Base-by-base conservation (phyloP, 2,888 invertebrate genomes). In the Erebia palarica region DNA sequence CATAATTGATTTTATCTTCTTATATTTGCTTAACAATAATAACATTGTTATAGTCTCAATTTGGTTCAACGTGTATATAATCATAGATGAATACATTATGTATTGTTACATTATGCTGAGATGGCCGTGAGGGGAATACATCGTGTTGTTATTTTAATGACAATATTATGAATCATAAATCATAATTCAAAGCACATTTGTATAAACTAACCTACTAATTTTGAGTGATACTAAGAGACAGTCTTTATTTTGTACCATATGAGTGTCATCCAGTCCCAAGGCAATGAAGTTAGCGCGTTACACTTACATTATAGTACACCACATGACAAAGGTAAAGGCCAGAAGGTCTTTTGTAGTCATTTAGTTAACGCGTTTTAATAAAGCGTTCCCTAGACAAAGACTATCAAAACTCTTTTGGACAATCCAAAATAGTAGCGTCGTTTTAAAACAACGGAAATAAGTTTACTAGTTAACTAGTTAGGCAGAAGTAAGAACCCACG, bases 131-230 rank as follows among this genome's bases (percentile, higher is more conserved):
- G 69, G 55, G 42, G 64, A 71, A 69, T 73, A 67, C 59, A 16
- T 55, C 71, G 42, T 73, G 69, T 66, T 73, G 51, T 71, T 73
- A 69, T 69, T 73, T 64, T 69, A 73, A 73, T 73, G 60, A 67
- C 66, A 66, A 60, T 36, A 36, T 67, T 64, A 74, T 78, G 75
- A 75, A 71, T 67, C 74, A 75, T 74, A 77, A 71, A 74, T 68
- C 68, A 51, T 65, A 5, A 55, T n/a, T 65, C 18, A 44, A 66
- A 18, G 57, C 66, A 66, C 18, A 58, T 47, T 53, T 16, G 42
- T 55, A 64, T 55, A 42, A 53, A 42, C 65, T 55, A 65, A 65
- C 16, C 64, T 63, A 47, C 36, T 13, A 3, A 18, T 44, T 16
- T 44, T 42, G 16, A 61, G 2, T 61, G 11, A 47, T 16, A 36